phyloP scores from a whole-genome alignment of 2,797 vertebrate genomes.

The Sternarchorhynchus goeldii region DNA sequence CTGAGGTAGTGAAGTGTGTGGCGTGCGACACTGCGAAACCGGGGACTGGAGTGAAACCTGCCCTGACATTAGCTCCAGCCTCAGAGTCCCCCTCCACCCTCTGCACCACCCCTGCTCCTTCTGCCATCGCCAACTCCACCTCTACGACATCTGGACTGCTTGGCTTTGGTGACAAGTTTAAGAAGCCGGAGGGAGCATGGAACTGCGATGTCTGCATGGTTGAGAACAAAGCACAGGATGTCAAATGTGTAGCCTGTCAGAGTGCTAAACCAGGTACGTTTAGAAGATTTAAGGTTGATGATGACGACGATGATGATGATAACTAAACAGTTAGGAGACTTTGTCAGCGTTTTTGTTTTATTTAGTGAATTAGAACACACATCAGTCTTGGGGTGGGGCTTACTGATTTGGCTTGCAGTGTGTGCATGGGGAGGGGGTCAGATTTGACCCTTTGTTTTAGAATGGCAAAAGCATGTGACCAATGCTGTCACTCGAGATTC shows the following conservation, averaged over 20 bases:
- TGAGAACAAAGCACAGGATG: conserved; percentile 86
- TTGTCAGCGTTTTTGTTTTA: neutral
- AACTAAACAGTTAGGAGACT: neutral
- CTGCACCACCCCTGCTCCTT: conserved; percentile 59
- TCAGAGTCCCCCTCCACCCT: conserved; percentile 68
- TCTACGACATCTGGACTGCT: conserved; percentile 70
- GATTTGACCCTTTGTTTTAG: neutral
- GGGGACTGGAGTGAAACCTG: conserved; percentile 87
- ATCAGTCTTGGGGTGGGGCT: too few species aligned
- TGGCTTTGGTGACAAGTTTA: conserved; percentile 91
- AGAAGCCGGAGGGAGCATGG: conserved; percentile 89
- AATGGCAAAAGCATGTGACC: too few species aligned
- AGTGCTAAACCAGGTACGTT: conserved; percentile 86
- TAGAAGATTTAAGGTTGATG: neutral
- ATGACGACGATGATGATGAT: neutral
- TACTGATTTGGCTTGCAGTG: neutral
- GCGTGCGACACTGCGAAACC: conserved; percentile 95
- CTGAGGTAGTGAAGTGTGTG: conserved; percentile 89
- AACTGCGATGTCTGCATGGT: conserved; percentile 87
- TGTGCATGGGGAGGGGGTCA: neutral
- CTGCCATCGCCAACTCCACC: conserved; percentile 64
- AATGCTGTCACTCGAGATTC: too few species aligned
- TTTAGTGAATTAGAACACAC: neutral
- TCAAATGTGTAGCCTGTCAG: conserved; percentile 87
- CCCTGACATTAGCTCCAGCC: conserved; percentile 76